Percentiles rank a stretch among this genome's conserved stretches.
Evolutionary conservation across 2,888 invertebrate genomes (phyloP).

Genomic region (Clepsis dumicolana): DNA sequence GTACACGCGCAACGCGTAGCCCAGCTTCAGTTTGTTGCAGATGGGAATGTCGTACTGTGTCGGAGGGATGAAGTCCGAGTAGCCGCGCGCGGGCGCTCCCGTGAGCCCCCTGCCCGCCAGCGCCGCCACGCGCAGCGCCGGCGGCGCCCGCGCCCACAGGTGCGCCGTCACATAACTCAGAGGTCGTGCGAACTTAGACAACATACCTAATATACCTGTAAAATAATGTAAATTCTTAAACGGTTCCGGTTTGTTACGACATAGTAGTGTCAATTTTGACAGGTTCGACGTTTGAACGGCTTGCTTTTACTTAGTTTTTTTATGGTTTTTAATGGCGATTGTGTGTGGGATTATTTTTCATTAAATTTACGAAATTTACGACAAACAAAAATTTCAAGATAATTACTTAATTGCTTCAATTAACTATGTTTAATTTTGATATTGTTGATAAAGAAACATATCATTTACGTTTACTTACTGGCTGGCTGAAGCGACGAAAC

Average conservation of each 20-base stretch:
- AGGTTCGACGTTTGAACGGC: background rate
- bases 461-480: background rate
- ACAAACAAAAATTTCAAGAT: background rate
- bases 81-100: constrained; percentile 4
- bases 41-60: constrained; percentile 69
- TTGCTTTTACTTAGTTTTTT: background rate
- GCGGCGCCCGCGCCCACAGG: constrained; percentile 30
- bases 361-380: background rate
- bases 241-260: background rate
- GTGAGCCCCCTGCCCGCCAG: background rate
- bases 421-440: background rate
- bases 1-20: constrained; percentile 58
- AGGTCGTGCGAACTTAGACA: constrained; percentile 18
- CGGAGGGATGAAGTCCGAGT: constrained; percentile 57
- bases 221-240: background rate
- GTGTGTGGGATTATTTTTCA: background rate
- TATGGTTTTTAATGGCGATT: background rate
- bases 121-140: background rate
- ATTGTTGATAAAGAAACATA: background rate
- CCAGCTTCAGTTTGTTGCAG: constrained; percentile 57
- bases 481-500: background rate
- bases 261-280: constrained; percentile 10
- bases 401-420: background rate
- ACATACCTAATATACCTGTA: constrained; percentile 8
- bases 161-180: background rate